Evolutionary conservation across 1,140 invertebrate species (phyloP).

Genomic region (Temnothorax nylanderi): DNA sequence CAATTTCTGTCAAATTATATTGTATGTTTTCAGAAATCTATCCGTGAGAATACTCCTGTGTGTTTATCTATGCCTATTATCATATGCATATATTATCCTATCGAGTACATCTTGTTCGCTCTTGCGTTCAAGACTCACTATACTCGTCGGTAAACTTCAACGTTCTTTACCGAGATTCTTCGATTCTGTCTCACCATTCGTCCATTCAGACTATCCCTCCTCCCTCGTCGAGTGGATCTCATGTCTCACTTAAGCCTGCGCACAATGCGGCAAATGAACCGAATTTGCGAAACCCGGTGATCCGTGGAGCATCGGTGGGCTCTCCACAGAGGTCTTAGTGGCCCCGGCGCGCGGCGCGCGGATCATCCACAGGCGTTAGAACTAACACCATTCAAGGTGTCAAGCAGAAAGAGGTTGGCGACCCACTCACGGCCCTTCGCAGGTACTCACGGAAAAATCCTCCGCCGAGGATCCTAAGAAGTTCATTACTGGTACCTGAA

Average conservation of each 20-base stretch:
- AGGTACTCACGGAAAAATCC: conserved; percentile 75
- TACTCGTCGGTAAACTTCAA: conserved; percentile 84
- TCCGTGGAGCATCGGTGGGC: conserved; percentile 56
- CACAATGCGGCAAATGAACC: conserved; percentile 86
- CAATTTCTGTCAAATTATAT: not conserved
- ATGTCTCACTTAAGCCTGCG: conserved; percentile 81
- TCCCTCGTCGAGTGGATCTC: conserved; percentile 78
- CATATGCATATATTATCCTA: not conserved
- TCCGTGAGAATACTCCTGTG: not conserved
- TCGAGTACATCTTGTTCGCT: not conserved
- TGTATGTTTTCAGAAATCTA: not conserved
- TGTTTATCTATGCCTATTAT: not conserved
- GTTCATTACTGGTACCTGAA: conserved; percentile 79
- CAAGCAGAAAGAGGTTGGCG: conserved; percentile 81
- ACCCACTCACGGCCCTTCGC: conserved; percentile 64
- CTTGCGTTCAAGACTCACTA: conserved; percentile 25
- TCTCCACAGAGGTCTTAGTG: conserved; percentile 75
- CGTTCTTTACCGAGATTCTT: conserved; percentile 82
- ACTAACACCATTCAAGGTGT: conserved; percentile 85
- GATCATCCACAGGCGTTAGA: conserved; percentile 82
- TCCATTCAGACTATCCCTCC: conserved; percentile 53
- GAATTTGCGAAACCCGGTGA: conserved; percentile 85
- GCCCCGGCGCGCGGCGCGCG: conserved; percentile 65
- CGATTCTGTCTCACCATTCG: conserved; percentile 63
- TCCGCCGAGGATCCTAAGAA: conserved; percentile 70